These are phyloP conservation scores for Amphimallon solstitiale DNA, from an alignment of 2,888 invertebrate species.

Conservation along the genomic window DNA sequence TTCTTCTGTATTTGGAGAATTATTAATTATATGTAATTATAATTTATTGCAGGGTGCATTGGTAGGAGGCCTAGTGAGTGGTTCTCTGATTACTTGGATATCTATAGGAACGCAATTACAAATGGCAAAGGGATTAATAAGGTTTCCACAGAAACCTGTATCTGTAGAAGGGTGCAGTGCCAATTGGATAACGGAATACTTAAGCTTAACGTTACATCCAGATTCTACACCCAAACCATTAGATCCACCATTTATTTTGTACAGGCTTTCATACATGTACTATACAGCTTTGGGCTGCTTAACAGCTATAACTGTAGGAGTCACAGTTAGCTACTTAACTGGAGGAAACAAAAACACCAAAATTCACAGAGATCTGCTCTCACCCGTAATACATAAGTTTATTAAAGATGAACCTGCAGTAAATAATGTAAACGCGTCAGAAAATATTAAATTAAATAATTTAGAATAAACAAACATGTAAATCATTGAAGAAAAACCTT, in stretches of 20 bases:
- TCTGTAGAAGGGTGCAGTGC: constrained; percentile 69
- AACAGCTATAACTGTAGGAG: constrained; percentile 72
- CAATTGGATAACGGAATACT: constrained; percentile 57
- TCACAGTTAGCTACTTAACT: constrained; percentile 75
- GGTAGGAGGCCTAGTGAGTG: constrained; percentile 70
- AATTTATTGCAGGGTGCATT: constrained; percentile 70
- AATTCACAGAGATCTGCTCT: constrained; percentile 72
- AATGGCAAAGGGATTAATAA: constrained; percentile 71
- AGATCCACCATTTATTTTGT: constrained; percentile 72
- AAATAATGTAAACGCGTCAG: constrained; percentile 30
- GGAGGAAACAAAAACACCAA: constrained; percentile 69
- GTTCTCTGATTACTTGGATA: constrained; percentile 74
- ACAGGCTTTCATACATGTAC: constrained; percentile 80
- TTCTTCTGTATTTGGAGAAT: neutral
- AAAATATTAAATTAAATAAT: constrained; percentile 38
- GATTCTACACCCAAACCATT: constrained; percentile 43
- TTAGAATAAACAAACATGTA: constrained; percentile 9
- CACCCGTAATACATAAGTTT: constrained; percentile 71
- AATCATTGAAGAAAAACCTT: neutral
- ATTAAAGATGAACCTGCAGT: constrained; percentile 56
- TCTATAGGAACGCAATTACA: constrained; percentile 76
- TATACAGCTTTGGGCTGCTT: constrained; percentile 79
- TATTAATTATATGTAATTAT: neutral
- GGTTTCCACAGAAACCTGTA: constrained; percentile 70
- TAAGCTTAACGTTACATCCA: constrained; percentile 50